Conservation (phyloP, 2,113 vertebrate genomes). For the Falcunculus frontatus region DNA sequence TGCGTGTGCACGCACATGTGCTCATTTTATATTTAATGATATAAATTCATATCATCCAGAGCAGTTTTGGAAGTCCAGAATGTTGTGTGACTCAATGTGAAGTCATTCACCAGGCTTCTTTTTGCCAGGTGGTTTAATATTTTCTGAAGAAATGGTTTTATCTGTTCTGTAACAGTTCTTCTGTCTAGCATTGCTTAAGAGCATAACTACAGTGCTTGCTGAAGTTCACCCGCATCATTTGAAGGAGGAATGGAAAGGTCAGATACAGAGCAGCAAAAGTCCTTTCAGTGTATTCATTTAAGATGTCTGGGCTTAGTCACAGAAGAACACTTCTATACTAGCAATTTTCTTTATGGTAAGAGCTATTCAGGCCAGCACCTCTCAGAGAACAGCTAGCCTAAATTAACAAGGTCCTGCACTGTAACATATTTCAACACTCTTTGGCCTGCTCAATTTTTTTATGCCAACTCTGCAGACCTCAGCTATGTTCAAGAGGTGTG, state of each 20-base stretch:
- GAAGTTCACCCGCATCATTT: background rate
- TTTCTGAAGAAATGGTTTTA: background rate
- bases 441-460: background rate
- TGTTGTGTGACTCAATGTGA: background rate
- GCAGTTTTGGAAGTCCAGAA: background rate
- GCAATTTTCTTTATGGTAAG: background rate
- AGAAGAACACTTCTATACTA: background rate
- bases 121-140: background rate
- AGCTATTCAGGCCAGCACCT: background rate
- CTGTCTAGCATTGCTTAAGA: background rate
- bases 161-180: background rate
- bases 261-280: background rate
- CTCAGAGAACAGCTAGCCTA: background rate
- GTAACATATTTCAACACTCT: background rate
- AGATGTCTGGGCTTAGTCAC: background rate
- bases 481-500: background rate
- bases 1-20: fast-evolving
- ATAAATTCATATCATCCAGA: background rate
- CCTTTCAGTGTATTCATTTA: background rate
- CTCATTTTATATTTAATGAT: background rate
- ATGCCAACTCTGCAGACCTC: background rate
- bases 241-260: background rate
- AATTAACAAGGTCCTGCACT: background rate
- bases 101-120: background rate
- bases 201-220: background rate